Percentiles rank a stretch among this genome's conserved stretches.
These are phyloP conservation scores for Entomobrya proxima DNA, from an alignment of 2,888 invertebrate species.

Conservation along the genomic window DNA sequence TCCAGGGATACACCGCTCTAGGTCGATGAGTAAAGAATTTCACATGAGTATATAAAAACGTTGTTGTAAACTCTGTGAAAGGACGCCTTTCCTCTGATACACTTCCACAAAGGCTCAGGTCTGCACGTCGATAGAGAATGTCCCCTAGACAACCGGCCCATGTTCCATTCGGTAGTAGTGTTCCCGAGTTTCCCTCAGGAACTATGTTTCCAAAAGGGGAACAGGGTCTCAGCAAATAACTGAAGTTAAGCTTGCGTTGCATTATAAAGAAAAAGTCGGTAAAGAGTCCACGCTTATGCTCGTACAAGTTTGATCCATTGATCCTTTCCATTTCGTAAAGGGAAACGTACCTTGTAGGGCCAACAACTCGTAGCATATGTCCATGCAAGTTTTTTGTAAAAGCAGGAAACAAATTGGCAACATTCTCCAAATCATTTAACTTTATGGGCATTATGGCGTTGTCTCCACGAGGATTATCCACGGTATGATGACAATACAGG, in stretches of 20 bases:
- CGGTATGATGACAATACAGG: constrained; percentile 19
- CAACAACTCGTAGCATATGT: background rate
- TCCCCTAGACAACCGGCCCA: constrained; percentile 59
- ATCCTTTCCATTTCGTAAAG: constrained; percentile 9
- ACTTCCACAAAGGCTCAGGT: constrained; percentile 24
- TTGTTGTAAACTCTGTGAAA: constrained; percentile 23
- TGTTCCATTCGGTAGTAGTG: constrained; percentile 42
- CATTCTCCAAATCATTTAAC: background rate
- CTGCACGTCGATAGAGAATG: constrained; percentile 36
- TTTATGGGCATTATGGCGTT: background rate
- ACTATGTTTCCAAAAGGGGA: constrained; percentile 35
- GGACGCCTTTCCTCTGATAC: background rate
- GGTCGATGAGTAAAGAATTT: constrained; percentile 42
- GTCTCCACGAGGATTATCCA: background rate
- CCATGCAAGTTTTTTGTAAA: constrained; percentile 12
- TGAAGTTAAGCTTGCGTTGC: constrained; percentile 24
- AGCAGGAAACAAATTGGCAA: background rate
- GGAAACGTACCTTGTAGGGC: background rate
- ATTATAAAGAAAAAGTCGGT: background rate
- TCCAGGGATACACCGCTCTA: constrained; percentile 11
- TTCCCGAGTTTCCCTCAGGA: constrained; percentile 50
- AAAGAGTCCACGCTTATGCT: constrained; percentile 12
- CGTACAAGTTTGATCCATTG: background rate
- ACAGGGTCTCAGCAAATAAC: constrained; percentile 23
- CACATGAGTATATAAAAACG: constrained; percentile 14